Evolutionary conservation across 2,113 vertebrate genomes (phyloP).

Genomic region (Mobula birostris): DNA sequence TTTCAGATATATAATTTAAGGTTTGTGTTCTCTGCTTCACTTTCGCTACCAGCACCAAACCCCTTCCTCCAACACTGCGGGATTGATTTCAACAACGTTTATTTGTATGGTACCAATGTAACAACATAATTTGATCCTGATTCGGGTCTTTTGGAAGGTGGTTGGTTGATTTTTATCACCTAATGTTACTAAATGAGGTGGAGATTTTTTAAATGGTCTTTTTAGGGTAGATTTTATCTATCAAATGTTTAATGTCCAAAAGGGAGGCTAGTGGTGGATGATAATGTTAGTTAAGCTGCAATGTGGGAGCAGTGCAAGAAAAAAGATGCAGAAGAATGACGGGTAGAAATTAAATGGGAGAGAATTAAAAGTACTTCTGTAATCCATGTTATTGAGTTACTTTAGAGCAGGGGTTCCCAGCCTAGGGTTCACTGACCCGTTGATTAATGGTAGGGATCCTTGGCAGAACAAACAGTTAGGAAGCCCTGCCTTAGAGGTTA

Average conservation of each 20-base stretch:
- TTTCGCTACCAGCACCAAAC: too few relatives aligned
- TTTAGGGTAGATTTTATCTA: too few relatives aligned
- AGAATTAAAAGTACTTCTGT: not conserved
- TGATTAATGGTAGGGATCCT: too few relatives aligned
- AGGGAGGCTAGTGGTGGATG: not conserved
- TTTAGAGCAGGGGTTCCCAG: too few relatives aligned
- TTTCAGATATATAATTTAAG: not conserved
- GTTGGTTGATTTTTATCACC: not conserved
- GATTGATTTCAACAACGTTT: not conserved
- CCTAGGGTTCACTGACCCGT: too few relatives aligned
- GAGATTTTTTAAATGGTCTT: not conserved
- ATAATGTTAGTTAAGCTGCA: not conserved
- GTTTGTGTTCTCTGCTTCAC: too few relatives aligned
- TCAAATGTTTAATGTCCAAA: not conserved
- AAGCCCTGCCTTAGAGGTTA: too few relatives aligned
- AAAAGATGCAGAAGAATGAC: too few relatives aligned
- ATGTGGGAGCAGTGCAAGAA: not conserved
- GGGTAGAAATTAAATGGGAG: not conserved
- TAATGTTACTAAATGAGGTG: not conserved
- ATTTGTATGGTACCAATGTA: not conserved
- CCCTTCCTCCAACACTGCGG: not conserved
- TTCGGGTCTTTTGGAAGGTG: not conserved
- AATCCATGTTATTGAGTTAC: too few relatives aligned
- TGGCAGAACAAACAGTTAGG: too few relatives aligned
- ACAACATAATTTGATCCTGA: not conserved